Evolutionary conservation across 2,888 invertebrate species (phyloP).

Genomic region (Mayetiola destructor): DNA sequence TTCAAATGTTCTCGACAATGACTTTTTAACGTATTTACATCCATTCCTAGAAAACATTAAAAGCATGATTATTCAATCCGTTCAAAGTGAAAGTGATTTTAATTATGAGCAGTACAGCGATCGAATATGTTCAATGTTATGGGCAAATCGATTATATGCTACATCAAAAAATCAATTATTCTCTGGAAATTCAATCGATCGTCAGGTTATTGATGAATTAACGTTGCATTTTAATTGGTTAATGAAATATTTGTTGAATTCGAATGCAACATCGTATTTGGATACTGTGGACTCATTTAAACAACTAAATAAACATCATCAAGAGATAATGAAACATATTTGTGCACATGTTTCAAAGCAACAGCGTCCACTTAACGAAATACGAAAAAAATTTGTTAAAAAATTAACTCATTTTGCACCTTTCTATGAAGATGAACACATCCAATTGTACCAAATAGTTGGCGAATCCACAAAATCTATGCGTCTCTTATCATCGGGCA

Average conservation of each 20-base stretch:
- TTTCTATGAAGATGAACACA: constrained; percentile 18
- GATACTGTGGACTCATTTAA: not conserved
- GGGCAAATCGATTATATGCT: constrained; percentile 16
- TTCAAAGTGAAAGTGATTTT: constrained; percentile 19
- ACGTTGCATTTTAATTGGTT: constrained; percentile 62
- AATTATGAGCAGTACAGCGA: constrained; percentile 23
- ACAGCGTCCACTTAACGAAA: constrained; percentile 19
- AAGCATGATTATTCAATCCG: constrained; percentile 18
- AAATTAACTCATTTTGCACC: constrained; percentile 18
- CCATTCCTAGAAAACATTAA: constrained; percentile 23
- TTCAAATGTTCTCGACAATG: constrained; percentile 28
- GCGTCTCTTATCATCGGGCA: not conserved
- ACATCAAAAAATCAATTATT: constrained; percentile 26
- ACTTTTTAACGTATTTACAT: constrained; percentile 24
- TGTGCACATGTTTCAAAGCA: constrained; percentile 17
- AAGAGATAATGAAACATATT: constrained; percentile 19
- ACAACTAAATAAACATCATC: not conserved
- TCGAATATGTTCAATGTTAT: constrained; percentile 23
- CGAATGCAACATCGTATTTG: not conserved
- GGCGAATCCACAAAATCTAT: constrained; percentile 20
- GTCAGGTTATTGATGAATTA: constrained; percentile 45
- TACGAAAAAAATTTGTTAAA: constrained; percentile 19
- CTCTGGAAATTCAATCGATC: constrained; percentile 31
- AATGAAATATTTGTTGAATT: constrained; percentile 43
- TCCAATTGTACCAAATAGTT: constrained; percentile 19